Conservation (phyloP, 2,797 vertebrate genomes). For the Glyptemys insculpta region DNA sequence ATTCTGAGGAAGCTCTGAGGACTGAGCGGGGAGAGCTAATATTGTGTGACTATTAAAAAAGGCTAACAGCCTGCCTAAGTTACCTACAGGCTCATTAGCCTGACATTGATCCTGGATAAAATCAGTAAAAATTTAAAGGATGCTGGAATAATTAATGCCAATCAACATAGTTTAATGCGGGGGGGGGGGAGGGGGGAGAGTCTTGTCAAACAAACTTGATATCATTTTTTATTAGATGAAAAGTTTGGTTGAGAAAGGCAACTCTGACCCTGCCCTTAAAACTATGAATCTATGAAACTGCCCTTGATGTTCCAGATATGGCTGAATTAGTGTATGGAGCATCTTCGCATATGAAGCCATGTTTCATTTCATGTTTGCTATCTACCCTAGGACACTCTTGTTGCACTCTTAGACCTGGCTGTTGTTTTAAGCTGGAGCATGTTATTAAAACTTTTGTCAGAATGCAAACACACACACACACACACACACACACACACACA, state of each 20-base stretch:
- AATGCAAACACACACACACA: fast-evolving
- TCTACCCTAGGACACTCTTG: fast-evolving
- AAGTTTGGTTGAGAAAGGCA: not conserved
- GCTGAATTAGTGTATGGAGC: fast-evolving
- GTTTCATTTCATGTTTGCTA: not conserved
- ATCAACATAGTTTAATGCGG: not conserved
- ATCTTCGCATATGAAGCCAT: not conserved
- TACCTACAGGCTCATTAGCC: not conserved
- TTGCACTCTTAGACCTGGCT: fast-evolving
- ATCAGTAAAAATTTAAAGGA: not conserved
- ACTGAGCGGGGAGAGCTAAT: not conserved
- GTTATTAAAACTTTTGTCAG: fast-evolving
- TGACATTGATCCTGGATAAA: not conserved
- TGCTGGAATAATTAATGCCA: not conserved
- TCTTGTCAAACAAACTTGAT: not conserved
- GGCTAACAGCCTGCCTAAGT: not conserved
- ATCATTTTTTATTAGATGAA: not conserved
- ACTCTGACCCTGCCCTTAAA: not conserved
- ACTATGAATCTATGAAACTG: no score
- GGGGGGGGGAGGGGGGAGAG: no score
- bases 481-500: no score
- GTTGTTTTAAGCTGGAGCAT: fast-evolving
- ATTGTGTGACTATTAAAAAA: not conserved
- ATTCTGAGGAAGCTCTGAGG: not conserved
- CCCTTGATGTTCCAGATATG: fast-evolving